These are phyloP conservation scores for Anthophora plumipes DNA, from an alignment of 2,888 invertebrate genomes.

Conservation along the genomic window DNA sequence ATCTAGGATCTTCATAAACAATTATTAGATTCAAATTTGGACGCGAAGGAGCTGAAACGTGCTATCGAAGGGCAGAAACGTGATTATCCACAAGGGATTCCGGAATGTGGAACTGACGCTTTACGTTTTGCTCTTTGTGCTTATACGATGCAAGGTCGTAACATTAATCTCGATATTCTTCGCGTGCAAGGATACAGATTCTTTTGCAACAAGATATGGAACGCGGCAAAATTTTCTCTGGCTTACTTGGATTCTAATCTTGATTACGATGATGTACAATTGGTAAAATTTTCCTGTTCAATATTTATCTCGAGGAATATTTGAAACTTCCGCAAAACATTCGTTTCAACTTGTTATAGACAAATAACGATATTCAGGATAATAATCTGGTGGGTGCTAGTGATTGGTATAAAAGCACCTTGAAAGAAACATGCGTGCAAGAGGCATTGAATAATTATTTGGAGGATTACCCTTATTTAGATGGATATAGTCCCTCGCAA, in stretches of 20 bases:
- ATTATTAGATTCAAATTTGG: conserved; percentile 92
- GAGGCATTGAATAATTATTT: conserved; percentile 83
- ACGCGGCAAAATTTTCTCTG: conserved; percentile 97
- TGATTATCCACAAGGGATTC: conserved; percentile 94
- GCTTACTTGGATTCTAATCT: conserved; percentile 88
- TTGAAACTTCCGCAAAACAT: neutral
- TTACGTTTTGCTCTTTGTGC: conserved; percentile 96
- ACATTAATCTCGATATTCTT: conserved; percentile 98
- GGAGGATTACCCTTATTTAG: conserved; percentile 83
- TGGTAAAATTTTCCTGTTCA: conserved; percentile 36
- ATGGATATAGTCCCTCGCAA: conserved; percentile 84
- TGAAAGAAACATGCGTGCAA: conserved; percentile 78
- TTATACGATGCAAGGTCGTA: conserved; percentile 95
- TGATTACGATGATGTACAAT: conserved; percentile 81
- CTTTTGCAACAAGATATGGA: conserved; percentile 99
- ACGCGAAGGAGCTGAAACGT: conserved; percentile 89
- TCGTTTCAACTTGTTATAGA: conserved; percentile 17
- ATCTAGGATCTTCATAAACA: conserved; percentile 88
- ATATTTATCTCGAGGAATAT: neutral
- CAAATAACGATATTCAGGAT: conserved; percentile 28
- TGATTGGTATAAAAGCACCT: conserved; percentile 76
- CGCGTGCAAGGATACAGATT: conserved; percentile 97
- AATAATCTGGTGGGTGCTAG: conserved; percentile 65
- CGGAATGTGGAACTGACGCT: conserved; percentile 98
- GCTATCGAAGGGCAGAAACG: conserved; percentile 85